Conservation (phyloP, 2,113 vertebrate genomes). For the Edolisoma coerulescens region DNA sequence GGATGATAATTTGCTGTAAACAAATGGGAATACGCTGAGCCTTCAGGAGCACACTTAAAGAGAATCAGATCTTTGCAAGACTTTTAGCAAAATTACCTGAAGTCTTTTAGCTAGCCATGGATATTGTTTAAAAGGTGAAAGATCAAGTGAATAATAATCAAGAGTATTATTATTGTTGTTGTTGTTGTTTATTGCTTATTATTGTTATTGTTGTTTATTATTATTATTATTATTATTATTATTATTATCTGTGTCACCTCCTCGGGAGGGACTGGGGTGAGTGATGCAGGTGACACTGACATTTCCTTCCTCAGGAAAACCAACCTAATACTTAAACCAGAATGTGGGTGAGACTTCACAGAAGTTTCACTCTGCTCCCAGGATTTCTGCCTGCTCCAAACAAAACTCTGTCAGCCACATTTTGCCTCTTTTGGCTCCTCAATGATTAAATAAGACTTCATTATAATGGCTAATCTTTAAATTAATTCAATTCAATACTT, state of each 20-base stretch:
- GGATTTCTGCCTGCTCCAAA: not conserved
- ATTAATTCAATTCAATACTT: constrained; percentile 26
- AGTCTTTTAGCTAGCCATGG: not conserved
- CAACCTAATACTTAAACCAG: not conserved
- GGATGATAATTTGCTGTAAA: not conserved
- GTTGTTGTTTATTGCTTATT: not conserved
- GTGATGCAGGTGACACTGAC: not conserved
- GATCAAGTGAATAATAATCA: not conserved
- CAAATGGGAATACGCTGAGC: not conserved
- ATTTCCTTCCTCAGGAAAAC: not conserved
- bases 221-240: not conserved
- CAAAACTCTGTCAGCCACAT: not conserved
- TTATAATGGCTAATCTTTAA: constrained; percentile 31
- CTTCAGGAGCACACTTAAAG: not conserved
- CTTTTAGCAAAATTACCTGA: not conserved
- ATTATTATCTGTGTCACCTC: not conserved
- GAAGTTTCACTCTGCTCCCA: not conserved
- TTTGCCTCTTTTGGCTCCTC: not conserved
- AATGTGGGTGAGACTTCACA: not conserved
- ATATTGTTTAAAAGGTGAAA: not conserved
- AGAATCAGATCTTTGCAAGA: not conserved
- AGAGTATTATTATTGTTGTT: not conserved
- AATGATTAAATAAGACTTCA: constrained; percentile 15
- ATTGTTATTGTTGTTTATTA: not conserved
- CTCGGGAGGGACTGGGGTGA: not conserved